Evolutionary conservation across 2,113 vertebrate species (phyloP).

Genomic region (Lathamus discolor): DNA sequence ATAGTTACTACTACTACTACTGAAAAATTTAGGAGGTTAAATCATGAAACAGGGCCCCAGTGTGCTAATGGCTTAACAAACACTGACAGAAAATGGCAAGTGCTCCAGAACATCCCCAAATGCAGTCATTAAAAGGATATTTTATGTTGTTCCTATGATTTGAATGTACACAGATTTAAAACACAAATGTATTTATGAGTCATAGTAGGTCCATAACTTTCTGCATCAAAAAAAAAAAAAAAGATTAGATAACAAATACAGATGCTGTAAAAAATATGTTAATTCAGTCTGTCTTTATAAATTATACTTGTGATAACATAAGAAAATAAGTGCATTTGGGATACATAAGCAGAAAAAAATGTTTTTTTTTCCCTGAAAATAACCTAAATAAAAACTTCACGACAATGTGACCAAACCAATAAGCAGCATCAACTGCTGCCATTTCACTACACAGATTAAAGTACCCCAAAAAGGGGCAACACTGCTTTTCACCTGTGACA

Average conservation of each 20-base stretch:
- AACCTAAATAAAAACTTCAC: background rate
- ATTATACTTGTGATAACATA: background rate
- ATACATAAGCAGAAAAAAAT: background rate
- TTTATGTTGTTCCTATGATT: background rate
- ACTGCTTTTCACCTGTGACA: background rate
- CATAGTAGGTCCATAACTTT: background rate
- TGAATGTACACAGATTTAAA: background rate
- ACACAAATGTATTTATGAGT: background rate
- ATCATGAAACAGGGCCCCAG: background rate
- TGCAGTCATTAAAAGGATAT: background rate
- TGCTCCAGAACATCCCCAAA: background rate
- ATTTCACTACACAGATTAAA: background rate
- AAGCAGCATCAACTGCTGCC: background rate
- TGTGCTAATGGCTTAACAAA: background rate
- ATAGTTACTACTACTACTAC: background rate
- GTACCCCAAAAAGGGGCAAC: background rate
- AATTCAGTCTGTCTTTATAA: background rate
- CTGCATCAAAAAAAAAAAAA: background rate
- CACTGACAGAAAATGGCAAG: background rate
- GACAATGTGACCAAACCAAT: background rate
- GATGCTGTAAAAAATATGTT: background rate
- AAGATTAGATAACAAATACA: background rate
- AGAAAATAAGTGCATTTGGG: background rate
- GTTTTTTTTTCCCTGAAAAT: background rate
- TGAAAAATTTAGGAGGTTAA: background rate